These are phyloP conservation scores for Tauraco hartlaubi DNA, from an alignment of 2,797 vertebrate species.

Conservation along the genomic window DNA sequence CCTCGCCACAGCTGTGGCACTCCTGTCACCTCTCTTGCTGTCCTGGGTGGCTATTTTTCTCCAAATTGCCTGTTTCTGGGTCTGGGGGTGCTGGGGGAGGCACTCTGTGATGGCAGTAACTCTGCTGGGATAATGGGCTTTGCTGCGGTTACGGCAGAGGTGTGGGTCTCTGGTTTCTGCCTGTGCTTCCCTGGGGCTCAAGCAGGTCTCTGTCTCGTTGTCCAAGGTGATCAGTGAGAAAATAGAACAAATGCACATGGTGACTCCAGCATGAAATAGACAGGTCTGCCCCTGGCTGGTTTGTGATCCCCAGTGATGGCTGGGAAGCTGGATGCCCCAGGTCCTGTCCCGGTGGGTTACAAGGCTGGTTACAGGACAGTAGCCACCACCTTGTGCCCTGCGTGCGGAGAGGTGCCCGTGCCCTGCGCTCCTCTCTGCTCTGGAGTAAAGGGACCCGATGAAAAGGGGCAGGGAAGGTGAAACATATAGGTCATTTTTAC, in stretches of 20 bases:
- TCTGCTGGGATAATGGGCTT: neutral
- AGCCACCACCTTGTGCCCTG: neutral
- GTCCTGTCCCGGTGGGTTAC: rapidly evolving
- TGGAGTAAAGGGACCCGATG: neutral
- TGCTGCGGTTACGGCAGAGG: rapidly evolving
- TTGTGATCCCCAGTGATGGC: neutral
- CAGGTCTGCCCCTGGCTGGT: neutral
- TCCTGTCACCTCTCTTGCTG: neutral
- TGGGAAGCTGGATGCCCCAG: neutral
- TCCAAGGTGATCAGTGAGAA: neutral
- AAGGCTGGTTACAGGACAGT: neutral
- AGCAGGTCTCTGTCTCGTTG: neutral
- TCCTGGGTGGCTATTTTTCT: neutral
- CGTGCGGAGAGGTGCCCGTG: neutral
- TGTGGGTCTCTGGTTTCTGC: neutral
- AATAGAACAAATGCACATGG: neutral
- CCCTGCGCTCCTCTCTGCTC: neutral
- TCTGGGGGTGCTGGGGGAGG: neutral
- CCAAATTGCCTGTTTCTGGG: neutral
- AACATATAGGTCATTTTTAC: neutral
- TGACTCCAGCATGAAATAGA: neutral
- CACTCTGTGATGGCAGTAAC: neutral
- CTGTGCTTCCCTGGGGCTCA: neutral
- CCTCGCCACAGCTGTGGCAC: neutral
- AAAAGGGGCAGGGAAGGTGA: neutral